phyloP scores from a whole-genome alignment of 2,797 vertebrate species.

The Staurois parvus region DNA sequence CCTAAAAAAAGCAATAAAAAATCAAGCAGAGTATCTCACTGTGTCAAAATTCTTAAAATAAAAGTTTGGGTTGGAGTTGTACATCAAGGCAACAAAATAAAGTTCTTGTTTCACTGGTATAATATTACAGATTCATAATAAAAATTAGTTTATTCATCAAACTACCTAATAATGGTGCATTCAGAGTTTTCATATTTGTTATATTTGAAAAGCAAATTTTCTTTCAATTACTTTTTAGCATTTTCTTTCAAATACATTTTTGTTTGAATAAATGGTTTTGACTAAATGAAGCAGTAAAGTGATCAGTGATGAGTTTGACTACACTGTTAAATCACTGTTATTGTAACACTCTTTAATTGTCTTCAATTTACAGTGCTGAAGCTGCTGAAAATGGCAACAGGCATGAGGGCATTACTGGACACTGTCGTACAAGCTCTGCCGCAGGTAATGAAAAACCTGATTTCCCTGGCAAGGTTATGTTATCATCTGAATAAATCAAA shows the following conservation, averaged over 20 bases:
- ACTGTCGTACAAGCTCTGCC: constrained; percentile 95
- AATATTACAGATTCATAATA: too few species aligned
- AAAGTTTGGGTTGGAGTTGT: too few species aligned
- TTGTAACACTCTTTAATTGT: constrained; percentile 38
- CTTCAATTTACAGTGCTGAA: constrained; percentile 75
- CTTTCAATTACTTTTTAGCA: neutral
- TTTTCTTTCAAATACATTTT: neutral
- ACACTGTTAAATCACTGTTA: neutral
- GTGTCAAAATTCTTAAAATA: too few species aligned
- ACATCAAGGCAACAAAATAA: too few species aligned
- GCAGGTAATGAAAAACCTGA: constrained; percentile 80
- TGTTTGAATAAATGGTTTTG: neutral
- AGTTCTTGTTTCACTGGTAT: too few species aligned
- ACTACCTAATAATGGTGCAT: too few species aligned
- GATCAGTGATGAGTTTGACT: neutral
- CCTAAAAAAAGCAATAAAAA: too few species aligned
- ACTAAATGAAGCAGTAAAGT: neutral
- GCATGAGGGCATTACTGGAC: constrained; percentile 93
- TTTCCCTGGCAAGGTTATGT: neutral
- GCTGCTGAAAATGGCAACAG: constrained; percentile 87
- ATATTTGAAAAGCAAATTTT: too few species aligned
- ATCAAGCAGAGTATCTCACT: too few species aligned
- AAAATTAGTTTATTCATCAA: too few species aligned
- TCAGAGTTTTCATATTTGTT: too few species aligned
- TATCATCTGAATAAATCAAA: too few species aligned